Percentiles rank a stretch among this genome's conserved stretches.
Conservation (phyloP, 2,888 invertebrate species). For the Crepidodera aurea region DNA sequence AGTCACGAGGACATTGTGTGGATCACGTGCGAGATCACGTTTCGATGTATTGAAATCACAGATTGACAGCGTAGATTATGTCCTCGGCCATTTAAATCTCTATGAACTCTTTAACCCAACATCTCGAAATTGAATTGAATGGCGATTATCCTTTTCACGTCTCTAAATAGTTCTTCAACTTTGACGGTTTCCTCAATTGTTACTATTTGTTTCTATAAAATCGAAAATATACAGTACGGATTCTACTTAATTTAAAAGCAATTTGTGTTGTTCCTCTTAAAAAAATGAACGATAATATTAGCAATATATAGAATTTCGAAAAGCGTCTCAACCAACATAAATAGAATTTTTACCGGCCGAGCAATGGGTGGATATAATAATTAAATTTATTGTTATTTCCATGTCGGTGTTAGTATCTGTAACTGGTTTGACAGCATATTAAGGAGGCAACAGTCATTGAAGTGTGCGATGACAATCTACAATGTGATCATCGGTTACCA, state of each 20-base stretch:
- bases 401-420: constrained; percentile 33
- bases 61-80: constrained; percentile 55
- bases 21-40: constrained; percentile 54
- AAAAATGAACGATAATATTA: too few species aligned
- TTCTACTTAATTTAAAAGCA: too few species aligned
- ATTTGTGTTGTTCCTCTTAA: too few species aligned
- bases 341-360: constrained; percentile 14
- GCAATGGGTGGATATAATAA: constrained; percentile 23
- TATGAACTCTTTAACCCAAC: constrained; percentile 34
- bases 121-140: background rate
- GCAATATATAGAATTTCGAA: too few species aligned
- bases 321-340: constrained; percentile 1
- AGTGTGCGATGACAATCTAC: constrained; percentile 46
- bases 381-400: constrained; percentile 36
- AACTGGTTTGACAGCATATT: constrained; percentile 42
- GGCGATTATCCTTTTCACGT: background rate
- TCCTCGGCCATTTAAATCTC: constrained; percentile 51
- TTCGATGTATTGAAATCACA: constrained; percentile 50
- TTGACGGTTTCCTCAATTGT: background rate
- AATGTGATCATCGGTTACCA: constrained; percentile 42
- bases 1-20: constrained; percentile 52
- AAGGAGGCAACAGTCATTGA: constrained; percentile 41
- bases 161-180: background rate
- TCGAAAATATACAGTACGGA: too few species aligned
- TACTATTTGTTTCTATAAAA: too few species aligned